Conservation (phyloP, 2,113 vertebrate species). For the Osmerus mordax region DNA sequence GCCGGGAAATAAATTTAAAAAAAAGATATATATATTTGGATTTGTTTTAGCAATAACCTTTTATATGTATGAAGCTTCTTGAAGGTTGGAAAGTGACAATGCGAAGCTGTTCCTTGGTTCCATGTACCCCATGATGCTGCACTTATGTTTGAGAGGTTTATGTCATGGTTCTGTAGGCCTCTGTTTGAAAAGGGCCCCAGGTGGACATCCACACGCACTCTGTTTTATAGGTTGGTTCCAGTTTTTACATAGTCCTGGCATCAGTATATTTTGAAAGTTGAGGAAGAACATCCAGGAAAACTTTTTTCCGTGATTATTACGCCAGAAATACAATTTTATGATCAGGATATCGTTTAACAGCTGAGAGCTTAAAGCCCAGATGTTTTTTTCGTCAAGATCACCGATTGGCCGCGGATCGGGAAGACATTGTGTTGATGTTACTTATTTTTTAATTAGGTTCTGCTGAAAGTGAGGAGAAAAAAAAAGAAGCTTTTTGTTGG, state of each 20-base stretch:
- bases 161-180: constrained; percentile 48
- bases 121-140: too few species aligned
- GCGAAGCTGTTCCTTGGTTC: constrained; percentile 12
- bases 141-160: too few species aligned
- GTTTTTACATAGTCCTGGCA: constrained; percentile 42
- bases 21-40: constrained; percentile 53
- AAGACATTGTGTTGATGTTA: constrained; percentile 71
- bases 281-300: background rate
- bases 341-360: constrained; percentile 38
- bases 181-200: background rate
- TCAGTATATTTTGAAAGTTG: constrained; percentile 17
- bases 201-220: background rate
- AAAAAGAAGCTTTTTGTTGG: constrained; percentile 76
- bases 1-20: background rate
- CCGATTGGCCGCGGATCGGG: constrained; percentile 71
- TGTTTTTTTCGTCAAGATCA: constrained; percentile 68
- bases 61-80: constrained; percentile 20
- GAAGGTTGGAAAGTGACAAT: constrained; percentile 11
- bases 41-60: constrained; percentile 61
- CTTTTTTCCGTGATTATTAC: background rate
- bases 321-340: background rate
- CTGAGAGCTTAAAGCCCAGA: constrained; percentile 21
- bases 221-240: constrained; percentile 6
- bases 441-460: constrained; percentile 67
- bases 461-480: constrained; percentile 74